Evolutionary conservation across 37 sponge, comb jelly and placozoan genomes (phyloP), one percentile per base, ranked within the genome.

Genomic region (Agelas oroides): DNA sequence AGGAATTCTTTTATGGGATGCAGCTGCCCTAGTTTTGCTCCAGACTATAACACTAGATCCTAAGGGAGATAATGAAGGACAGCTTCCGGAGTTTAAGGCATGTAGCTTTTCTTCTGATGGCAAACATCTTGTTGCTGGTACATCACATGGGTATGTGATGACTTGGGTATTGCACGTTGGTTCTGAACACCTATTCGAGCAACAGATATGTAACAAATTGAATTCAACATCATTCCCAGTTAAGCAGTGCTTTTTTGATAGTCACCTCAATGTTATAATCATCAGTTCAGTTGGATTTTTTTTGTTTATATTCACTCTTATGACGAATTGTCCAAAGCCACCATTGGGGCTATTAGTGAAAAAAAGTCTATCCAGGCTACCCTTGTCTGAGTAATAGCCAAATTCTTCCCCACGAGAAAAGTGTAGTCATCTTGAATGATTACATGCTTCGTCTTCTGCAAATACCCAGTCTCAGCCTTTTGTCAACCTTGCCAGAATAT

Each of bases 1-100:
- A 0, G 82, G 82, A 5, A 33, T 81, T 5, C 36, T 57, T 13
- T 1, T 81, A 0, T 81, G 82, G 82, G 82, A 81, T 81, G 82
- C 82, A 70, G 37, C 37, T 24, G 59, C 57, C 25, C 38, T 81
- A 18, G 2, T 5, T 0, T 28, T 70, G 35, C 5, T 70, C 5
- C 70, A 81, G 5, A 70, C 17, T 2, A 13, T 70, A 15, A 2
- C 38, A 25, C 39, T 46, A 18, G 21, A 53, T 18, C 15, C 27
- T 38, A 19, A 15, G 11, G n/a, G n/a, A 11, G 13, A 2, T 46
- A 46, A 12, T 46, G 28, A 46, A 15, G 21, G 27, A 6, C n/a
- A 0, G 0, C 34, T 5, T 30, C 18, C 57, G 35, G 25, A 18
- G 0, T 54, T 70, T 70, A 5, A 0, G 15, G 19, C 21, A 0